These are phyloP conservation scores for Leucopsar rothschildi DNA, from an alignment of 2,113 vertebrate genomes.

Conservation along the genomic window DNA sequence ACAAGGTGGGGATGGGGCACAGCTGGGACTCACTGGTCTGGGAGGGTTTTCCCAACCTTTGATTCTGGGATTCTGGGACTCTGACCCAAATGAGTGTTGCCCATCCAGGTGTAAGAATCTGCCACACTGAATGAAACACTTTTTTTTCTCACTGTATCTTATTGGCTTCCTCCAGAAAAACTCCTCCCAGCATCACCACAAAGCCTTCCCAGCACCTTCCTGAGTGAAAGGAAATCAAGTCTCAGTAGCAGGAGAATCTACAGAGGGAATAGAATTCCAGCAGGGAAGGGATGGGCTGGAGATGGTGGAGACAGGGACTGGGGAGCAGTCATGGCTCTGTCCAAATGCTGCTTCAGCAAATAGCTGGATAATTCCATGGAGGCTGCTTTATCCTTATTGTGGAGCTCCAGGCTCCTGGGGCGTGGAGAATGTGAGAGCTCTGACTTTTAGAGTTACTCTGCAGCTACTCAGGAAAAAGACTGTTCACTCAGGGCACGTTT, in stretches of 20 bases:
- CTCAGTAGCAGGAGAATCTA: neutral
- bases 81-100: rapidly evolving
- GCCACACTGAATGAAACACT: neutral
- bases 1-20: rapidly evolving
- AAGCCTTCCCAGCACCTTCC: neutral
- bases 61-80: neutral
- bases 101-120: neutral
- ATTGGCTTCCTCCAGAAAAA: neutral
- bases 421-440: neutral
- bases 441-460: neutral
- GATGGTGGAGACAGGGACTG: too few relatives aligned
- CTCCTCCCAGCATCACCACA: rapidly evolving
- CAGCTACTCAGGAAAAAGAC: neutral
- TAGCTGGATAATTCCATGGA: neutral
- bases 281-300: neutral
- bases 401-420: neutral
- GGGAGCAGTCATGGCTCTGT: neutral
- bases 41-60: neutral
- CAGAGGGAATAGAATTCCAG: neutral
- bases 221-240: neutral
- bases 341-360: neutral
- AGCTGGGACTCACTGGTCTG: rapidly evolving
- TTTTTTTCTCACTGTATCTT: rapidly evolving
- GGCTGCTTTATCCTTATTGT: neutral
- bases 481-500: neutral